These are phyloP conservation scores for Sitophilus oryzae DNA, from an alignment of 1,140 invertebrate species.

Conservation along the genomic window DNA sequence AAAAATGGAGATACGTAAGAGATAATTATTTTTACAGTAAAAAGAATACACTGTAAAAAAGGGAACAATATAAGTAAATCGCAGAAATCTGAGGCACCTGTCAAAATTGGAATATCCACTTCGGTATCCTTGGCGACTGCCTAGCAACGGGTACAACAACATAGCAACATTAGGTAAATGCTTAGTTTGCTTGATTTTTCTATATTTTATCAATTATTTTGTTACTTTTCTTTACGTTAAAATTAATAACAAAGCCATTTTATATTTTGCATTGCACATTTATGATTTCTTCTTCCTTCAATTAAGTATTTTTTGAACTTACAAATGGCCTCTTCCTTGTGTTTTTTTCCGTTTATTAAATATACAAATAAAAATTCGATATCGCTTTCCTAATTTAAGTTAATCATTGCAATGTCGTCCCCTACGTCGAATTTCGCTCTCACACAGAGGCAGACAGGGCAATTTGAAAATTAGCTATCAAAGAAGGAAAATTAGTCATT, in stretches of 20 bases:
- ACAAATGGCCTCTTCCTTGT: slow-evolving; percentile 18
- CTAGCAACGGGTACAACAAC: slow-evolving; percentile 47
- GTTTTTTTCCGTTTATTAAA: slow-evolving; percentile 1
- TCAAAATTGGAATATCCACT: slow-evolving; percentile 38
- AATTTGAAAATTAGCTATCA: slow-evolving; percentile 21
- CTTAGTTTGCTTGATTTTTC: slow-evolving; percentile 18
- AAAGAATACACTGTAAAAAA: neutral
- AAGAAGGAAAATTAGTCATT: slow-evolving; percentile 25
- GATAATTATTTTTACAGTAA: slow-evolving; percentile 8
- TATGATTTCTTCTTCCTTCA: too few relatives aligned
- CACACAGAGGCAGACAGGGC: slow-evolving; percentile 2
- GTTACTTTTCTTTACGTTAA: slow-evolving; percentile 4
- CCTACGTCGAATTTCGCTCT: neutral
- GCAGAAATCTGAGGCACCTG: slow-evolving; percentile 29
- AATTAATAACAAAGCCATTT: neutral
- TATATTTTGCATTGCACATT: neutral
- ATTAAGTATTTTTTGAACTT: slow-evolving; percentile 15
- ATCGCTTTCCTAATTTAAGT: neutral
- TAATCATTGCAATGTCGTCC: neutral
- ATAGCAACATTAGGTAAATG: slow-evolving; percentile 43
- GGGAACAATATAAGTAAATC: neutral
- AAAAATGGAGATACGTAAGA: slow-evolving; percentile 20
- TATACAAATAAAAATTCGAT: slow-evolving; percentile 3
- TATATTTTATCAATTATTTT: slow-evolving; percentile 14
- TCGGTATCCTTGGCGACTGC: slow-evolving; percentile 45